Evolutionary conservation across 2,113 vertebrate species (phyloP).

Genomic region (Proterorhinus semilunaris): DNA sequence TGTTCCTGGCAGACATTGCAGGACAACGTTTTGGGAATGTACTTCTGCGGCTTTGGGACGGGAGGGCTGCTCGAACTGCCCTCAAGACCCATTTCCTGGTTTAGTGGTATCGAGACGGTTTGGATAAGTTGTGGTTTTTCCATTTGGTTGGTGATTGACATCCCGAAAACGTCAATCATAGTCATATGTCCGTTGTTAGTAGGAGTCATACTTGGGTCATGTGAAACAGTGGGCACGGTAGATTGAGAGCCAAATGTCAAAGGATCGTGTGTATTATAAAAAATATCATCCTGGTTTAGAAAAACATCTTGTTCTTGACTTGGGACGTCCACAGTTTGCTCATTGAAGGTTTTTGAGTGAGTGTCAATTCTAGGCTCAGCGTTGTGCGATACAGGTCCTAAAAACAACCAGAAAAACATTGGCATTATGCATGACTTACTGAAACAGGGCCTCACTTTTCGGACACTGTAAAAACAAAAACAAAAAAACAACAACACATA

Average conservation of each 20-base stretch:
- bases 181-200: slow-evolving; percentile 24
- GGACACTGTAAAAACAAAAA: background rate
- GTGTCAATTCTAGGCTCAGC: background rate
- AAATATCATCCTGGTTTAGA: slow-evolving; percentile 39
- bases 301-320: slow-evolving; percentile 53
- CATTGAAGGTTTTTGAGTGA: slow-evolving; percentile 13
- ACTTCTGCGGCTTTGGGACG: slow-evolving; percentile 9
- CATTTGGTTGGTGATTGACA: slow-evolving; percentile 33
- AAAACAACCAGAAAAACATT: slow-evolving; percentile 15
- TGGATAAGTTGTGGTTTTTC: slow-evolving; percentile 43
- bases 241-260: slow-evolving; percentile 59
- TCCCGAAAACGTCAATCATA: slow-evolving; percentile 10
- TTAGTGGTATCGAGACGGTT: slow-evolving; percentile 19
- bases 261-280: slow-evolving; percentile 56
- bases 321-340: slow-evolving; percentile 60
- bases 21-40: slow-evolving; percentile 49
- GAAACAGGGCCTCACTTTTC: no score
- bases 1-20: slow-evolving; percentile 60
- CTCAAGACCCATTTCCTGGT: slow-evolving; percentile 17
- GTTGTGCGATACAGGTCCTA: slow-evolving; percentile 27
- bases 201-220: slow-evolving; percentile 22
- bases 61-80: background rate
- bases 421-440: background rate
- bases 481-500: background rate
- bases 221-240: slow-evolving; percentile 30